Base-by-base conservation (phyloP, 2,113 vertebrate genomes). In the Himantopus leucocephalus region DNA sequence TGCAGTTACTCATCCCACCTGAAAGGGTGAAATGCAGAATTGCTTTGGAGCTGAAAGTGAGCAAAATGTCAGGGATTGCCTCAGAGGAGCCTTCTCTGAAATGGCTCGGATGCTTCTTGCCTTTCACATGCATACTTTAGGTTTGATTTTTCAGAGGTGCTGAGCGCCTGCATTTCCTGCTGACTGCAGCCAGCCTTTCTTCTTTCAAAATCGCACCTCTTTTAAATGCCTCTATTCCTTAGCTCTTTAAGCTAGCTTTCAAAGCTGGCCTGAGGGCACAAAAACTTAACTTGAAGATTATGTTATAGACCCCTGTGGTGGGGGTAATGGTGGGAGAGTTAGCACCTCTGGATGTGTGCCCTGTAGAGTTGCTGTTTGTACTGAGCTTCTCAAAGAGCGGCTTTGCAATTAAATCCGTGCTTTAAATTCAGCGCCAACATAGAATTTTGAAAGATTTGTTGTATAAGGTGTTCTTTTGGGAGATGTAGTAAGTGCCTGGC, bases 251-350 rank as follows among this genome's bases (percentile, higher is more conserved):
- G 70, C 29, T 68, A 48, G 20, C 74, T 95, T 92, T 95, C 92
- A 95, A 87, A 92, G 92, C 58, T 90, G 81, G 87, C 96, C 94
- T 22, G 77, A 66, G 93, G 95, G 87, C 71, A 95, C 68, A 84
- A 85, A 91, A 96, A 91, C 26, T 86, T 80, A 80, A 75, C 82
- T 73, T 77, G n/a, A 79, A 96, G 92, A 89, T 87, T 90, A 85
- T 45, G 81, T 97, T 97, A 95, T 95, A 94, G 95, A 95, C 94
- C 91, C 96, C 96, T 92, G 94, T 67, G 95, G 94, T 87, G 96
- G 91, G 47, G 47, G 67, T 96, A 88, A 95, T 95, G 89, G 74
- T 96, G 93, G 78, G 96, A 97, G 91, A 96, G 89, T 97, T 96
- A 96, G 89, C 97, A 97, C 97, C 91, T 97, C 77, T 94, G 74